phyloP scores from a whole-genome alignment of 2,113 vertebrate genomes.

The Ranitomeya variabilis region DNA sequence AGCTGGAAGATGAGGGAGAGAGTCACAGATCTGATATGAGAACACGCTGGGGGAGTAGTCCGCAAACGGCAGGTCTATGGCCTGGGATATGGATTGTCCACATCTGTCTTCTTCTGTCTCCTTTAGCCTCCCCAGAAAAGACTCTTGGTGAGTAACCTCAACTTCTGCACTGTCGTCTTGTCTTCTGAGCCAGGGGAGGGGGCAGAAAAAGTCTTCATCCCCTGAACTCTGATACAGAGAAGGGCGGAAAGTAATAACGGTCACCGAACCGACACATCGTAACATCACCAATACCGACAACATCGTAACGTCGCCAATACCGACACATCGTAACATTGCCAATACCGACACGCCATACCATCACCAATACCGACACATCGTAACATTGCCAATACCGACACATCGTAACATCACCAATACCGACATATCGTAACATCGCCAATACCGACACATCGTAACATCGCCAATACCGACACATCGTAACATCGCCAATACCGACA shows the following conservation, averaged over 20 bases:
- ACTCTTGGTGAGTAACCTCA: conserved; percentile 32
- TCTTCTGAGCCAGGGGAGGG: neutral
- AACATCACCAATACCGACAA: no score
- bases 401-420: no score
- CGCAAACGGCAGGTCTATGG: neutral
- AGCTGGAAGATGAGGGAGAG: neutral
- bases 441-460: no score
- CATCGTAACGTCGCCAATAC: no score
- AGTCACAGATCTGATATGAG: conserved; percentile 11
- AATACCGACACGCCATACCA: no score
- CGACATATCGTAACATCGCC: no score
- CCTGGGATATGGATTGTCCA: neutral
- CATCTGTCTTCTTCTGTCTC: neutral
- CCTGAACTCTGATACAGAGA: neutral
- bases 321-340: no score
- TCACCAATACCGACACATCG: no score
- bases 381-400: no score
- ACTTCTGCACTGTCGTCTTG: neutral
- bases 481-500: no score
- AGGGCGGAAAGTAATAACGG: neutral
- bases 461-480: no score
- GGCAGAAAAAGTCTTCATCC: neutral
- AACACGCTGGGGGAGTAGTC: neutral
- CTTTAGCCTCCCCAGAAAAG: neutral
- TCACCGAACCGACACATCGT: no score